phyloP scores from a whole-genome alignment of 2,888 invertebrate species.

The Napeogenes inachia region DNA sequence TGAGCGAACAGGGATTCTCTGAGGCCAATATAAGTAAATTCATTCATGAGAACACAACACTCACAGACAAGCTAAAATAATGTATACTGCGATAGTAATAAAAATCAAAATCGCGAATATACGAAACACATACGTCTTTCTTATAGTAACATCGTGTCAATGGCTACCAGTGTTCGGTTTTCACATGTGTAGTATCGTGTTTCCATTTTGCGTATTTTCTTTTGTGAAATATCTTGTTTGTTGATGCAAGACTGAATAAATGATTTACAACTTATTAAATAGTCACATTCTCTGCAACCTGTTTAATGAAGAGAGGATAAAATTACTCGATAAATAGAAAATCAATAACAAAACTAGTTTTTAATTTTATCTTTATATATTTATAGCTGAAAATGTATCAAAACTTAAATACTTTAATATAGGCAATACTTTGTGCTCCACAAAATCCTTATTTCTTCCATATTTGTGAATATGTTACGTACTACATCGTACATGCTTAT shows the following conservation, averaged over 20 bases:
- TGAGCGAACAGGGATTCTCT: slow-evolving; percentile 28
- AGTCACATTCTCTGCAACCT: too few species aligned
- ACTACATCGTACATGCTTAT: too few species aligned
- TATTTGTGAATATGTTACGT: too few species aligned
- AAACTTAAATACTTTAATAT: too few species aligned
- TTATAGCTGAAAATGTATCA: too few species aligned
- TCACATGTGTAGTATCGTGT: slow-evolving; percentile 32
- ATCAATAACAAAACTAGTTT: too few species aligned
- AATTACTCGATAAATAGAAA: too few species aligned
- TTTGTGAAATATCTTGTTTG: slow-evolving; percentile 7
- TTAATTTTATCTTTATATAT: too few species aligned
- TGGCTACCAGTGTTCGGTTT: slow-evolving; percentile 29
- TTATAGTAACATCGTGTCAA: slow-evolving; percentile 15
- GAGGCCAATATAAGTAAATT: slow-evolving; percentile 30
- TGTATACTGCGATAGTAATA: slow-evolving; percentile 10
- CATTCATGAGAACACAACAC: slow-evolving; percentile 36
- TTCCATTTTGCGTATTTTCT: slow-evolving; percentile 26
- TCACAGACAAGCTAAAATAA: slow-evolving; percentile 7
- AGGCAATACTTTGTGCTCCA: too few species aligned
- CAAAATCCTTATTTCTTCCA: too few species aligned
- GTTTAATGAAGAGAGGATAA: too few species aligned
- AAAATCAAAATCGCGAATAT: slow-evolving; percentile 9
- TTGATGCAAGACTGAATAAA: slow-evolving; percentile 5
- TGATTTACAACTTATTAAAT: slow-evolving; percentile 1
- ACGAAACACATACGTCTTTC: slow-evolving; percentile 8